A percentile compares a stretch with the other conserved stretches of the same genome.
These are phyloP conservation scores for Campoplex nolae DNA, from an alignment of 2,888 invertebrate species.

Conservation along the genomic window DNA sequence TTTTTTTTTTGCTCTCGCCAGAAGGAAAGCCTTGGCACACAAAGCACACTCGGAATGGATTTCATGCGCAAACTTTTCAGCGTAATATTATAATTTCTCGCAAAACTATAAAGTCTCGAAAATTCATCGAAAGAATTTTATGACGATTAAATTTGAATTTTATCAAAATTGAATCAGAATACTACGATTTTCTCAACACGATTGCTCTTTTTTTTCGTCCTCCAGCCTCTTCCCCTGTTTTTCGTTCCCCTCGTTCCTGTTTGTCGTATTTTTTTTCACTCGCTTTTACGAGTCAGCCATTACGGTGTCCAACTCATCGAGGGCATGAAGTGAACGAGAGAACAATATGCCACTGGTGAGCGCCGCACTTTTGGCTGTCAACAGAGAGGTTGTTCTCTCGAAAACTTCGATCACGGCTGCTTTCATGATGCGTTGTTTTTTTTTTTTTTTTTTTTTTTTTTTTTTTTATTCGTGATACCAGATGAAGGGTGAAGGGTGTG, in stretches of 20 bases:
- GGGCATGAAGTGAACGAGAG: conserved; percentile 37
- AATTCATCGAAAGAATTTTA: background rate
- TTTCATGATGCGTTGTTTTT: background rate
- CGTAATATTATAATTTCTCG: background rate
- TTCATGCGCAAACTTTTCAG: background rate
- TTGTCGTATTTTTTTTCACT: conserved; percentile 36
- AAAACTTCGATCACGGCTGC: conserved; percentile 28
- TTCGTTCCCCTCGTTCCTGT: background rate
- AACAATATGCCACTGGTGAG: conserved; percentile 18
- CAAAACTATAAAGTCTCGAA: background rate
- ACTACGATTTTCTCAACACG: background rate
- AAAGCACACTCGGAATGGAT: background rate
- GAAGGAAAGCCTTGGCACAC: background rate
- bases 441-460: background rate
- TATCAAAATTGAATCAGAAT: background rate
- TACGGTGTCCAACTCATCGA: conserved; percentile 10
- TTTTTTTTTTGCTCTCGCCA: background rate
- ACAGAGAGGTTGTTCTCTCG: conserved; percentile 38
- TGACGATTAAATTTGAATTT: background rate
- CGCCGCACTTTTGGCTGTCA: conserved; percentile 1
- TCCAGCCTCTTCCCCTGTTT: background rate
- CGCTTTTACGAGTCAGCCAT: conserved; percentile 52
- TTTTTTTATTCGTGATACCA: too few species aligned
- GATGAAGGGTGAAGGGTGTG: background rate
- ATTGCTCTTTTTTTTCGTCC: background rate